phyloP scores from a whole-genome alignment of 64 coral and sea anemone species.

The Montipora foliosa region DNA sequence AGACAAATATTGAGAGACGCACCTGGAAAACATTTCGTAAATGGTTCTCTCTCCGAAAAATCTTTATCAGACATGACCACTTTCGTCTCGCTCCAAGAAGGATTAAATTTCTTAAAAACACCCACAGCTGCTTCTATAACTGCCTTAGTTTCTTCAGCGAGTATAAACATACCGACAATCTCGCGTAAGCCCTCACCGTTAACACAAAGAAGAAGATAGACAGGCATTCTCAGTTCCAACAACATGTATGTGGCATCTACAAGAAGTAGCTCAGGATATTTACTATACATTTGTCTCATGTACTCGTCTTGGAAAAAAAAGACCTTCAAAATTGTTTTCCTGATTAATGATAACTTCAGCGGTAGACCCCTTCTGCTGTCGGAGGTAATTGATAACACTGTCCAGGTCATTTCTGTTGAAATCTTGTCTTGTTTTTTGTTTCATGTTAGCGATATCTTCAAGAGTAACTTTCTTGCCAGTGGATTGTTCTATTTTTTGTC shows the following conservation, averaged over 20 bases:
- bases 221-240: conserved; percentile 65
- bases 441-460: conserved; percentile 72
- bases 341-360: conserved; percentile 55
- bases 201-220: conserved; percentile 70
- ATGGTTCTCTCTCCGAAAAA: conserved; percentile 70
- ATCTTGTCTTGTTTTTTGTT: conserved; percentile 48
- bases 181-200: conserved; percentile 82
- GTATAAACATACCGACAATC: conserved; percentile 77
- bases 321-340: conserved; percentile 76
- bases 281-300: conserved; percentile 53
- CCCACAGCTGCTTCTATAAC: conserved; percentile 53
- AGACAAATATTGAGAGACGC: conserved; percentile 65
- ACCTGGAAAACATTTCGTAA: conserved; percentile 41
- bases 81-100: conserved; percentile 49
- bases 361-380: conserved; percentile 8
- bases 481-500: conserved; percentile 43
- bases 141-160: conserved; percentile 77
- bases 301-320: conserved; percentile 66
- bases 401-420: conserved; percentile 48
- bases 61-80: conserved; percentile 83
- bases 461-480: conserved; percentile 42
- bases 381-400: conserved; percentile 34
- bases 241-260: conserved; percentile 85
- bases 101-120: conserved; percentile 59
- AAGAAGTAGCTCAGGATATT: conserved; percentile 72